These are phyloP conservation scores for Prinia subflava DNA, from an alignment of 2,113 vertebrate species.

Conservation along the genomic window DNA sequence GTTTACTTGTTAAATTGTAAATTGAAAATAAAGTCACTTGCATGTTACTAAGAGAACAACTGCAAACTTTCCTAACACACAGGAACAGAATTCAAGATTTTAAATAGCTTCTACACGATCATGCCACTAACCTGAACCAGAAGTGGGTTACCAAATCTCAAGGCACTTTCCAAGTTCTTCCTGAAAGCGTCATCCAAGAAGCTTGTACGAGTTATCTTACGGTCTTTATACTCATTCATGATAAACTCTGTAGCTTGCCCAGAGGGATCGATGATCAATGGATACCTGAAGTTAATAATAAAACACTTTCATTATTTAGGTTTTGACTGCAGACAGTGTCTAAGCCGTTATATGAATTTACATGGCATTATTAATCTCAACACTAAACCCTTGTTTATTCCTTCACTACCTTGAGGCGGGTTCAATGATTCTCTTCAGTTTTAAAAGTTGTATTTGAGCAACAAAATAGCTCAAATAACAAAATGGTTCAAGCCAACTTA, in stretches of 20 bases:
- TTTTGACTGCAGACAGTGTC: background rate
- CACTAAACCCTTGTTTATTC: background rate
- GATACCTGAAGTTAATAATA: conserved; percentile 79
- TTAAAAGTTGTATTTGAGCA: background rate
- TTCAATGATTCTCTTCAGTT: background rate
- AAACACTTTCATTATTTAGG: background rate
- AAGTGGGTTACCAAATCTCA: conserved; percentile 96
- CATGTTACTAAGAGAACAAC: background rate
- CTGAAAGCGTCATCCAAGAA: conserved; percentile 98
- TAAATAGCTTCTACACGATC: background rate
- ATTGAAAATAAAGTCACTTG: background rate
- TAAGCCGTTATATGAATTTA: background rate
- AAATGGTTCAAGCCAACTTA: background rate
- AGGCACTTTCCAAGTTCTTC: conserved; percentile 96
- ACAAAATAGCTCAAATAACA: background rate
- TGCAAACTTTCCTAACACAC: background rate
- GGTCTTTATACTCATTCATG: conserved; percentile 98
- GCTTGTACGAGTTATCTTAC: conserved; percentile 98
- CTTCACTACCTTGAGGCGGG: background rate
- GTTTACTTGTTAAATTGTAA: background rate
- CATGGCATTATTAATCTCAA: background rate
- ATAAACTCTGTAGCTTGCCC: conserved; percentile 99
- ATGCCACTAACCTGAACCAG: conserved; percentile 87
- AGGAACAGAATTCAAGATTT: background rate
- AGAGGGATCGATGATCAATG: conserved; percentile 95